These are phyloP conservation scores for Endotricha flammealis DNA, from an alignment of 2,888 invertebrate genomes.

Conservation along the genomic window DNA sequence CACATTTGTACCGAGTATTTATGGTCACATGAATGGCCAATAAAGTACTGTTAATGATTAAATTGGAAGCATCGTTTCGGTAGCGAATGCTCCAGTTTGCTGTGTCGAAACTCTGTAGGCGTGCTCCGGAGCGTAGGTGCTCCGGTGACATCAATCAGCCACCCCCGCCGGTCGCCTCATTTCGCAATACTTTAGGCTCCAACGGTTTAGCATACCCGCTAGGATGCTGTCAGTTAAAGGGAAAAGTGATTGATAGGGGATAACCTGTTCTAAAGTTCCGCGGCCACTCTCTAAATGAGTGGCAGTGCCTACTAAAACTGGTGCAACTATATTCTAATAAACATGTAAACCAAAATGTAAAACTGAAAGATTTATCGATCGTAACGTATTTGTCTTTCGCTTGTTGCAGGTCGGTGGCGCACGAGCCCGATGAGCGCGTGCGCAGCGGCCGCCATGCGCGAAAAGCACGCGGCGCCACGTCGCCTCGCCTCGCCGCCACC, in stretches of 20 bases:
- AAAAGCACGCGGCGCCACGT: slow-evolving; percentile 94
- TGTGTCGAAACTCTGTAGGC: slow-evolving; percentile 18
- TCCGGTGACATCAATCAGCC: slow-evolving; percentile 14
- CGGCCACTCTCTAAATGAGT: not conserved
- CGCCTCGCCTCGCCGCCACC: slow-evolving; percentile 83
- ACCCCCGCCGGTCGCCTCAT: slow-evolving; percentile 21
- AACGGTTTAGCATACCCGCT: slow-evolving; percentile 15
- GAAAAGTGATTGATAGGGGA: slow-evolving; percentile 15
- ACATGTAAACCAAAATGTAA: too few species aligned
- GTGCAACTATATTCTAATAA: not conserved
- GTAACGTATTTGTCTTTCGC: slow-evolving; percentile 12
- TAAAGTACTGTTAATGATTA: slow-evolving; percentile 22
- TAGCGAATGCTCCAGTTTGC: slow-evolving; percentile 20
- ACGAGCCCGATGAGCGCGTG: slow-evolving; percentile 85
- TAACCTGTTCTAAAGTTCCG: not conserved
- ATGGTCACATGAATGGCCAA: slow-evolving; percentile 20
- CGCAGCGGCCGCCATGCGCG: slow-evolving; percentile 86
- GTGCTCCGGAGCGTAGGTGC: slow-evolving; percentile 17
- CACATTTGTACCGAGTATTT: slow-evolving; percentile 20
- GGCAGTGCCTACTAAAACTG: too few species aligned
- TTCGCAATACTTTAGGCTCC: slow-evolving; percentile 12
- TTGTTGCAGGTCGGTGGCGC: slow-evolving; percentile 76
- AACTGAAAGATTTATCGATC: not conserved
- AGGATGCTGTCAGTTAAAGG: slow-evolving; percentile 22
- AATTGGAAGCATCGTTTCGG: slow-evolving; percentile 22